Evolutionary conservation across 2,888 invertebrate species (phyloP).

Genomic region (Pollenia angustigena): DNA sequence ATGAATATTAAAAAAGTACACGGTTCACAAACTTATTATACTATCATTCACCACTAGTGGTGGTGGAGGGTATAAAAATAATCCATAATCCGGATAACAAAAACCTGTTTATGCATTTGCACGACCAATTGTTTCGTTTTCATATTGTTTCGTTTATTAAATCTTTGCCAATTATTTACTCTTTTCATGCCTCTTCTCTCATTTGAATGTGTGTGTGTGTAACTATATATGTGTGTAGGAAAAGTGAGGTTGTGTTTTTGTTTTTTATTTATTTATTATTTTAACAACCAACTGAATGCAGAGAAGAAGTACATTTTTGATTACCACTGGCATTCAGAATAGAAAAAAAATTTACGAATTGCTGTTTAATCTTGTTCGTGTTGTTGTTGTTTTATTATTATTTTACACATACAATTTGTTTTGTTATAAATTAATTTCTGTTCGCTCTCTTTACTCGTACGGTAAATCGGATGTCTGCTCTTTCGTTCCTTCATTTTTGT

Average conservation of each 20-base stretch:
- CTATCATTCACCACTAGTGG: no score
- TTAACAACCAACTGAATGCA: slow-evolving; percentile 24
- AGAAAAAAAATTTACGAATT: not conserved
- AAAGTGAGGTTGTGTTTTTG: not conserved
- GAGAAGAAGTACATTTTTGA: slow-evolving; percentile 30
- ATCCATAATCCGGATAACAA: not conserved
- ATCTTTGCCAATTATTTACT: not conserved
- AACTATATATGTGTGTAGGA: not conserved
- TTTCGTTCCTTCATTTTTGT: slow-evolving; percentile 36
- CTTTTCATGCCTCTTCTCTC: not conserved
- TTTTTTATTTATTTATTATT: slow-evolving; percentile 2
- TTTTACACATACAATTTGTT: slow-evolving; percentile 18
- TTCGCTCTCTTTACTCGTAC: slow-evolving; percentile 38
- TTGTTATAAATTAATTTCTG: slow-evolving; percentile 52
- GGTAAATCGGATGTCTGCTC: not conserved
- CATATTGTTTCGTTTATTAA: slow-evolving; percentile 3
- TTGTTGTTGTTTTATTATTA: slow-evolving; percentile 25
- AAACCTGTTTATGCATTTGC: slow-evolving; percentile 2
- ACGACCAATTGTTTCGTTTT: not conserved
- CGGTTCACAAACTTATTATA: no score
- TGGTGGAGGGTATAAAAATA: no score
- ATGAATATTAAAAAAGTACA: no score
- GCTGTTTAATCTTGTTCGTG: slow-evolving; percentile 13
- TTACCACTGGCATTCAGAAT: slow-evolving; percentile 27
- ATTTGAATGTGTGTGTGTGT: not conserved